Evolutionary conservation across 2,113 vertebrate genomes (phyloP).

Genomic region (Mohoua ochrocephala): DNA sequence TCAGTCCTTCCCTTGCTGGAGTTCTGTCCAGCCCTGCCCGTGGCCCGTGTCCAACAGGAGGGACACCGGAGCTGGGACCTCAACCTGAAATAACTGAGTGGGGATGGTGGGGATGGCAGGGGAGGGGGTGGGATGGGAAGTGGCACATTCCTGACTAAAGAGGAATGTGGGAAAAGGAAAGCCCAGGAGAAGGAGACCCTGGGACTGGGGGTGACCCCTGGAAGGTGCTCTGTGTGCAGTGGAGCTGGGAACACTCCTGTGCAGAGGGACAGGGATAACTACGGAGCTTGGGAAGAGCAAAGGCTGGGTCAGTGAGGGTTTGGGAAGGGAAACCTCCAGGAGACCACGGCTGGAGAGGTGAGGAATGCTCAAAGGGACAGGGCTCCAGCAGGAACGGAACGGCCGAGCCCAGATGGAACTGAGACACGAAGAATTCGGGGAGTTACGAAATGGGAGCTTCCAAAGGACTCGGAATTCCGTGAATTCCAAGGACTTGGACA

Average conservation of each 20-base stretch:
- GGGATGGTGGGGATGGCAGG: background rate
- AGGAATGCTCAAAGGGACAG: background rate
- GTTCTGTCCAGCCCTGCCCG: background rate
- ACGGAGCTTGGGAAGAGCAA: background rate
- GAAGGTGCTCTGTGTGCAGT: background rate
- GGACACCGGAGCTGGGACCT: rapidly evolving
- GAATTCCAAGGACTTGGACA: background rate
- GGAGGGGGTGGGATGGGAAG: background rate
- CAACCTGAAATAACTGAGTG: rapidly evolving
- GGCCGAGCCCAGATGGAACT: background rate
- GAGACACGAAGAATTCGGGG: rapidly evolving
- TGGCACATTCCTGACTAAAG: background rate
- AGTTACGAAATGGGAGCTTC: background rate
- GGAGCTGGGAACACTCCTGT: rapidly evolving
- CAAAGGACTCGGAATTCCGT: too few relatives aligned
- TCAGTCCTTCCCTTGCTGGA: background rate
- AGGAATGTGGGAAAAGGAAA: background rate
- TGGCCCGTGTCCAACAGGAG: background rate
- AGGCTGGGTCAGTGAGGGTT: background rate
- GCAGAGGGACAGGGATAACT: rapidly evolving
- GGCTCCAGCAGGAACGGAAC: background rate
- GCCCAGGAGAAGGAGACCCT: background rate
- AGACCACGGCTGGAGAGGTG: background rate
- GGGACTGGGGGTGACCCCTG: background rate
- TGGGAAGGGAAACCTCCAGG: background rate